Conservation (phyloP, 2,888 invertebrate genomes). For the Heliothis peltigera region DNA sequence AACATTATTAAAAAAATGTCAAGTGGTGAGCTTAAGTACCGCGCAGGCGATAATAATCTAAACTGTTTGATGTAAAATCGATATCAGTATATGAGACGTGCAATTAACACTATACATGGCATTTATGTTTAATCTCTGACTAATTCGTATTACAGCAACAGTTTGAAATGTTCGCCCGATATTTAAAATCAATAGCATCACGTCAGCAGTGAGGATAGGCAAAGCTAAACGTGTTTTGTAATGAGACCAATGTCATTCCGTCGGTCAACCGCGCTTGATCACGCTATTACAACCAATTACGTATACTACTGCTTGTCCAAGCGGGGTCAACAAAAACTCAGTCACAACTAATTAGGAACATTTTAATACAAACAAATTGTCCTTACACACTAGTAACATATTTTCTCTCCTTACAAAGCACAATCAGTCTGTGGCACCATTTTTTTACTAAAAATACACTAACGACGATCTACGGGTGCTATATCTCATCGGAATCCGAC, state of each 20-base stretch:
- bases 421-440: conserved; percentile 85
- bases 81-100: not conserved
- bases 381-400: conserved; percentile 76
- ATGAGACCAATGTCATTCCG: conserved; percentile 60
- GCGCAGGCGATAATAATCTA: not conserved
- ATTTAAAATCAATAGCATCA: conserved; percentile 32
- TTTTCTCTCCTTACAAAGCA: conserved; percentile 79
- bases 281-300: conserved; percentile 67
- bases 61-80: not conserved
- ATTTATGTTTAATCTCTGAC: not conserved
- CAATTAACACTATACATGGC: not conserved
- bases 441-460: conserved; percentile 75
- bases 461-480: conserved; percentile 77
- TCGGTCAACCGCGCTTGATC: conserved; percentile 50
- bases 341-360: conserved; percentile 85
- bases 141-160: conserved; percentile 8
- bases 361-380: conserved; percentile 82
- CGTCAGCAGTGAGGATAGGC: conserved; percentile 15
- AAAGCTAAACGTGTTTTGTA: conserved; percentile 37
- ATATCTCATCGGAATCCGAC: conserved; percentile 89
- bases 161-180: conserved; percentile 23
- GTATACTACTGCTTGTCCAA: conserved; percentile 65
- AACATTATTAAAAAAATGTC: not conserved
- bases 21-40: not conserved
- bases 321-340: conserved; percentile 73